Percentiles rank a stretch among this genome's conserved stretches.
phyloP scores from a whole-genome alignment of 2,113 vertebrate species.

The Rhadina sibilatrix region DNA sequence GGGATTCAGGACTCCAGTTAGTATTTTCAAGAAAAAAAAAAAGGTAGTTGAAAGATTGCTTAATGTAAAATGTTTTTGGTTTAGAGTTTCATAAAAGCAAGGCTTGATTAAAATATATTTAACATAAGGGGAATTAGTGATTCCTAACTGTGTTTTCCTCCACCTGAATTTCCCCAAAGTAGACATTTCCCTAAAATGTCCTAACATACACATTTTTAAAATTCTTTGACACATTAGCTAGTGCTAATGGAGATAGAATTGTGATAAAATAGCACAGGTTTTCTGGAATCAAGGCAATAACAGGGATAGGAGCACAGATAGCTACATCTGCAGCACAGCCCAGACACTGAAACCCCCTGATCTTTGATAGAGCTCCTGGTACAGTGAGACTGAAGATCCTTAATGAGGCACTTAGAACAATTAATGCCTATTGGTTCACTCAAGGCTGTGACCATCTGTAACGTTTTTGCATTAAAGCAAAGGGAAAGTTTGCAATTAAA shows the following conservation, averaged over 20 bases:
- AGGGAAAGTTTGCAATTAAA: neutral
- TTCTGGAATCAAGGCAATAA: neutral
- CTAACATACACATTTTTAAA: neutral
- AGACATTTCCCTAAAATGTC: neutral
- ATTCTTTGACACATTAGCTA: neutral
- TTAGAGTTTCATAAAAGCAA: neutral
- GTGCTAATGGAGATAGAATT: neutral
- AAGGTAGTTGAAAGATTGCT: neutral
- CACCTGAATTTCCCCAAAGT: neutral
- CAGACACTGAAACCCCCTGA: neutral
- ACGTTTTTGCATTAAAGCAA: rapidly evolving
- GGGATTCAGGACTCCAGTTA: neutral
- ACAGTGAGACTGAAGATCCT: neutral
- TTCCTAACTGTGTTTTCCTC: neutral
- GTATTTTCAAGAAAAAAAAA: neutral
- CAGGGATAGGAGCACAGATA: neutral
- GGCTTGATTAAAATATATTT: neutral
- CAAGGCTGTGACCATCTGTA: neutral
- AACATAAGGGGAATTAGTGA: neutral
- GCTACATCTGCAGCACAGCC: neutral
- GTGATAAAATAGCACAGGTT: neutral
- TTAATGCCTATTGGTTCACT: neutral
- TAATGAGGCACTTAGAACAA: neutral
- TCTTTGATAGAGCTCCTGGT: neutral
- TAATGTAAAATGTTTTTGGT: neutral